Percentiles rank a stretch among this genome's conserved stretches.
Conservation (phyloP, 2,797 vertebrate genomes). For the Molossus molossus region DNA sequence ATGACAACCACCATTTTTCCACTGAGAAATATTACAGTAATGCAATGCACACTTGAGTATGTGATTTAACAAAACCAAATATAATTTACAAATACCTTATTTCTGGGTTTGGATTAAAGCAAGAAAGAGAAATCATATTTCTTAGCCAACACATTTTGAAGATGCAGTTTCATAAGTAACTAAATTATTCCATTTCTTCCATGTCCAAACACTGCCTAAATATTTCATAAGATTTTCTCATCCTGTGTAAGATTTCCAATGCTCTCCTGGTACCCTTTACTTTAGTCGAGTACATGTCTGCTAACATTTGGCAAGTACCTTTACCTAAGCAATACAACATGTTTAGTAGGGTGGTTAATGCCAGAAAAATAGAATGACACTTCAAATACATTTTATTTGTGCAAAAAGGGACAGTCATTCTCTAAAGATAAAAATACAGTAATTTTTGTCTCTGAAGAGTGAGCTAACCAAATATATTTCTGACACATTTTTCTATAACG, state of each 20-base stretch:
- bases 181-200: background rate
- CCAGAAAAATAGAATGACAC: conserved; percentile 40
- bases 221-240: background rate
- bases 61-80: background rate
- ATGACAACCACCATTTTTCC: background rate
- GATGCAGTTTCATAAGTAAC: conserved; percentile 18
- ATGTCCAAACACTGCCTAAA: background rate
- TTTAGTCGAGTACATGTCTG: background rate
- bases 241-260: background rate
- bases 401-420: background rate
- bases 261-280: background rate
- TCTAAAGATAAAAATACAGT: conserved; percentile 16
- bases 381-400: conserved; percentile 43
- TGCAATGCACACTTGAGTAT: background rate
- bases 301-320: conserved; percentile 15
- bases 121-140: conserved; percentile 2
- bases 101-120: conserved; percentile 41
- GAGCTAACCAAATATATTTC: conserved; percentile 35
- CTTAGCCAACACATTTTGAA: conserved; percentile 7
- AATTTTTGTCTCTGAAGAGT: conserved; percentile 29
- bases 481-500: background rate
- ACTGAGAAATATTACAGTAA: background rate
- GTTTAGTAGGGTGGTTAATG: conserved; percentile 44
- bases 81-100: background rate
- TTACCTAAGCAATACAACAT: background rate